Percentiles rank a stretch among this genome's conserved stretches.
Evolutionary conservation across 1,140 invertebrate genomes (phyloP).

Genomic region (Lamellibrachia luymesi): DNA sequence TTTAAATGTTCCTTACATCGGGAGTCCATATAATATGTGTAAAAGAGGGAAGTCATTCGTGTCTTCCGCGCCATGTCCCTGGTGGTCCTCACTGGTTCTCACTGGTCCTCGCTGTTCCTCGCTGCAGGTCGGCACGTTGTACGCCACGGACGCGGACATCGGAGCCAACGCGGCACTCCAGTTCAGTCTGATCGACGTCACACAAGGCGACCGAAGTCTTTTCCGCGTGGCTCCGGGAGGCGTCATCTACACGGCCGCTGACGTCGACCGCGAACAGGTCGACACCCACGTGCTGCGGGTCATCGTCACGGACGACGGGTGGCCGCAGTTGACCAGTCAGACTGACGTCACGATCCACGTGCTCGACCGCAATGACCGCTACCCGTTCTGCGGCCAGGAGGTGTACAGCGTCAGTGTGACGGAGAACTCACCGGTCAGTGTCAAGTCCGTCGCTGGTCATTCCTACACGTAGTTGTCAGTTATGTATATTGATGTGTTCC

Average conservation of each 20-base stretch:
- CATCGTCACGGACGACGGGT: slow-evolving; percentile 43
- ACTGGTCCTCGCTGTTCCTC: no score
- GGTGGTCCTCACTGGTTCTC: no score
- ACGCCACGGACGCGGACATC: slow-evolving; percentile 83
- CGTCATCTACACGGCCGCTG: slow-evolving; percentile 89
- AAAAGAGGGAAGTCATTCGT: slow-evolving; percentile 43
- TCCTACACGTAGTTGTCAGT: background rate
- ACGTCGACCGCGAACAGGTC: slow-evolving; percentile 88
- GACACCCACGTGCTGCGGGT: slow-evolving; percentile 75
- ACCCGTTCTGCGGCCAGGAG: slow-evolving; percentile 89
- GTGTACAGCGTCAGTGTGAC: slow-evolving; percentile 56
- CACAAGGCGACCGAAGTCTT: slow-evolving; percentile 79
- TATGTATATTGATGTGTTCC: no score
- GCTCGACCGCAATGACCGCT: slow-evolving; percentile 88
- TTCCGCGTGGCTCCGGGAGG: slow-evolving; percentile 91
- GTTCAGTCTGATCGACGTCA: slow-evolving; percentile 94
- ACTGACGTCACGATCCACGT: slow-evolving; percentile 41
- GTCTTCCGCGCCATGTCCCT: slow-evolving; percentile 22
- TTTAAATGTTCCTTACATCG: no score
- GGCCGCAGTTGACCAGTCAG: slow-evolving; percentile 32
- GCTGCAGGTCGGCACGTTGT: slow-evolving; percentile 59
- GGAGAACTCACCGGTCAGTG: slow-evolving; percentile 37
- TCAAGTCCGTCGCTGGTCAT: slow-evolving; percentile 84
- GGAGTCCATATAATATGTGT: background rate
- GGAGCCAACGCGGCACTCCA: slow-evolving; percentile 79